phyloP scores from a whole-genome alignment of 2,888 invertebrate genomes.

The Eudemis profundana region DNA sequence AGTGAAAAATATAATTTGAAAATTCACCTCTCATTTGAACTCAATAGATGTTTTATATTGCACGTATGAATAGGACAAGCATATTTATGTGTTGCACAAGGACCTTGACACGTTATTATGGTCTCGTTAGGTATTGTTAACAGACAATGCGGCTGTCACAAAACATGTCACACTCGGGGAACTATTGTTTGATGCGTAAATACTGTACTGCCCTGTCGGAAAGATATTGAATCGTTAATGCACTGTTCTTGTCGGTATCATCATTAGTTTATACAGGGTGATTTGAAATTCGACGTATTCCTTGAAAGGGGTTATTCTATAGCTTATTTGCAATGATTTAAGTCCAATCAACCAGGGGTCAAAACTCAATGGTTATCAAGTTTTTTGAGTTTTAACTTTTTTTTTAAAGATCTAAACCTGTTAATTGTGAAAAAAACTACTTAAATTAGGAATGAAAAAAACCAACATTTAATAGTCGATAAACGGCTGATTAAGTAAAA shows the following conservation, averaged over 20 bases:
- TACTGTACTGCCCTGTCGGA: conserved; percentile 14
- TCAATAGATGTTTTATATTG: not conserved
- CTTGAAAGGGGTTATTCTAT: no score
- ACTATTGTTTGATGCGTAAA: conserved; percentile 30
- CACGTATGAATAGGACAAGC: conserved; percentile 20
- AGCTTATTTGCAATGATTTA: no score
- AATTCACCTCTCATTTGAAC: not conserved
- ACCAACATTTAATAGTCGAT: no score
- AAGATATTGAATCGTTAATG: conserved; percentile 6
- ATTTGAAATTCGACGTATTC: no score
- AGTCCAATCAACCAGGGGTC: no score
- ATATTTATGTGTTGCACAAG: conserved; percentile 28
- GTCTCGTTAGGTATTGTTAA: conserved; percentile 39
- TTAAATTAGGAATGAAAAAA: no score
- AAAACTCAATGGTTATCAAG: no score
- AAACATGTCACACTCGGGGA: conserved; percentile 24
- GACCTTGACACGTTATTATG: conserved; percentile 40
- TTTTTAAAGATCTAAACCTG: no score
- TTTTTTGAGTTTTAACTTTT: no score
- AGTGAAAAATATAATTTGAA: not conserved
- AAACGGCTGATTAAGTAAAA: no score
- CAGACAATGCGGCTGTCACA: conserved; percentile 35
- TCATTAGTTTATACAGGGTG: no score
- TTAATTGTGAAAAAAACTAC: no score
- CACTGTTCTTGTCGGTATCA: not conserved